Base-by-base conservation (phyloP, 2,888 invertebrate genomes). In the Rhagonycha fulva region DNA sequence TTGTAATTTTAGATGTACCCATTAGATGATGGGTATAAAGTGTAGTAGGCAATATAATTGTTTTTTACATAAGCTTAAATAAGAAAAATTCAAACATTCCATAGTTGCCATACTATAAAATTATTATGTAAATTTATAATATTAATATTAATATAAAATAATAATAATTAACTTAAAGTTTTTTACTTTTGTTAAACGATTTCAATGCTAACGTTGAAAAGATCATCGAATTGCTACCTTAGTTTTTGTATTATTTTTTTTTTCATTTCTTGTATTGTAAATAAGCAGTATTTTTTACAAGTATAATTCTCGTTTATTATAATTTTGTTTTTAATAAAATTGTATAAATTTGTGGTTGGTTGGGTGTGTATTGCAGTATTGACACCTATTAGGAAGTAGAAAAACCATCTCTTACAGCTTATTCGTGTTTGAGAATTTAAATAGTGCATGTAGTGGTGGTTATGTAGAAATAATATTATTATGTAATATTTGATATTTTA, bases 351-450 rank as follows among this genome's bases (percentile, higher is more conserved):
- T 60, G 63, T 74, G 71, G 77, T 71, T 74, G 71, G 74, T 71
- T 77, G 74, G 69, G 77, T 77, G 76, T 76, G 74, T 77, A 74
- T 74, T 77, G 74, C 77, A 72, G 77, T 77, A 74, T 80, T 81
- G 79, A 82, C 82, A 83, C 81, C 74, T 76, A 76, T 70, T 76
- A 77, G 71, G 28, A 71, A 24, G 74, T 74, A 77, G 68, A 74
- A 77, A 77, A 32, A 74, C 62, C 69, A 71, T 74, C 73, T 76
- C 72, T 77, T 74, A 68, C 77, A 77, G 77, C 77, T 77, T 77
- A 74, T 86, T 86, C 82, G 85, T 86, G 84, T 86, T 84, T 84
- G 85, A 86, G 84, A 84, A 85, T 85, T 47, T 85, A 83, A 83
- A 81, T 83, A 83, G 77, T 78, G 71, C 76, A 68, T 76, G 74